A percentile compares a stretch with the other conserved stretches of the same genome.
Conservation (phyloP, 2,888 invertebrate species). For the Liodrosophila aerea region DNA sequence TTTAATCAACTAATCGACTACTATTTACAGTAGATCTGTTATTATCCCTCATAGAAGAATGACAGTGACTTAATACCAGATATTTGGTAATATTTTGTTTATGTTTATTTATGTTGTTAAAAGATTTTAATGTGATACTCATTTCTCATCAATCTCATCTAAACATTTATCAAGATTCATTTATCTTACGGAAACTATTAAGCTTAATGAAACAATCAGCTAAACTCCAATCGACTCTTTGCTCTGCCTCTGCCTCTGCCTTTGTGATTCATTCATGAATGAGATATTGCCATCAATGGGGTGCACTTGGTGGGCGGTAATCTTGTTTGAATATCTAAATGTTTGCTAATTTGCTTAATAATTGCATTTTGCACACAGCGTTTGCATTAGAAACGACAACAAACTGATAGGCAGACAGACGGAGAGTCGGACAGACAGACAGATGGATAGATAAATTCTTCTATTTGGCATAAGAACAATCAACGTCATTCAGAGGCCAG, state of each 20-base stretch:
- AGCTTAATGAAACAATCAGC: conserved; percentile 52
- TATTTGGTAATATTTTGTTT: too few relatives aligned
- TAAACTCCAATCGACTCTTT: conserved; percentile 12
- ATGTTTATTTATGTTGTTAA: too few relatives aligned
- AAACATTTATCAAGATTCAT: too few relatives aligned
- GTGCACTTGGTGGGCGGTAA: conserved; percentile 55
- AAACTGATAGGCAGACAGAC: conserved; percentile 44
- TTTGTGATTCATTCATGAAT: conserved; percentile 53
- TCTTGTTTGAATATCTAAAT: conserved; percentile 64
- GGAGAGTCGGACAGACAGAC: conserved; percentile 32
- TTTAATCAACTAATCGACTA: too few relatives aligned
- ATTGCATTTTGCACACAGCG: conserved; percentile 58
- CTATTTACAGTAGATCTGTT: too few relatives aligned
- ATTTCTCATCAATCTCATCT: too few relatives aligned
- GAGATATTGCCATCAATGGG: conserved; percentile 57
- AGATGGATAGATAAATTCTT: conserved; percentile 55
- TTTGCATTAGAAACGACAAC: conserved; percentile 48
- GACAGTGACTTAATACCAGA: too few relatives aligned
- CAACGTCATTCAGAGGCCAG: conserved; percentile 64
- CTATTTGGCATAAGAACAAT: conserved; percentile 70
- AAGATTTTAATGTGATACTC: too few relatives aligned
- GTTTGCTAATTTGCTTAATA: conserved; percentile 74
- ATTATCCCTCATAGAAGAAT: too few relatives aligned
- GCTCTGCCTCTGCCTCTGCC: too few relatives aligned
- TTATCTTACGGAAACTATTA: conserved; percentile 63